These are phyloP conservation scores for Podabrus alpinus DNA, from an alignment of 2,888 invertebrate species.

Conservation along the genomic window DNA sequence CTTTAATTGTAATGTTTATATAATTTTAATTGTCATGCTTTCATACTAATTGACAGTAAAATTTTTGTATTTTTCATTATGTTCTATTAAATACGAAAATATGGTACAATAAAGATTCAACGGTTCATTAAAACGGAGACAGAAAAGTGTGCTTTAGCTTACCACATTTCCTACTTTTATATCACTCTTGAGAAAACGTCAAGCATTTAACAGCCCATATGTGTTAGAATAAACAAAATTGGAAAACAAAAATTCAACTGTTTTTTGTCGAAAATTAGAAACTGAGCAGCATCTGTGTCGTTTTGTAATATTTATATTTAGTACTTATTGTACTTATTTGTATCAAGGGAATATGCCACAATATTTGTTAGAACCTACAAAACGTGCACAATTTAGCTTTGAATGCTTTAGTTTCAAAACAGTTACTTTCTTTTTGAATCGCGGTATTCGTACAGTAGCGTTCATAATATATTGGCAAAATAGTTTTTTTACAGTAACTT, in stretches of 20 bases:
- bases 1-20: no score
- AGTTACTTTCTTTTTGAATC: not conserved
- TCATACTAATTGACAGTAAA: no score
- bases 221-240: slow-evolving; percentile 16
- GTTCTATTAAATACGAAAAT: not conserved
- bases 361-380: not conserved
- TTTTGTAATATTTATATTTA: slow-evolving; percentile 8
- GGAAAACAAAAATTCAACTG: slow-evolving; percentile 6
- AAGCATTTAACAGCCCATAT: slow-evolving; percentile 14
- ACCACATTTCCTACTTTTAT: slow-evolving; percentile 15
- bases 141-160: not conserved
- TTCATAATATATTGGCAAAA: no score
- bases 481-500: no score
- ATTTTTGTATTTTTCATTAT: not conserved
- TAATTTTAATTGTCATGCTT: no score
- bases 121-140: not conserved
- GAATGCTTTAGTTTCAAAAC: not conserved
- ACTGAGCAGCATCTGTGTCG: not conserved
- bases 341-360: not conserved
- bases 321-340: not conserved
- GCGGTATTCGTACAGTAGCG: slow-evolving; percentile 2
- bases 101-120: not conserved
- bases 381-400: not conserved
- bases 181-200: slow-evolving; percentile 13
- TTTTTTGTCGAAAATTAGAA: slow-evolving; percentile 12